phyloP scores from a whole-genome alignment of 2,113 vertebrate genomes.

The Sarotherodon lohbergeri region DNA sequence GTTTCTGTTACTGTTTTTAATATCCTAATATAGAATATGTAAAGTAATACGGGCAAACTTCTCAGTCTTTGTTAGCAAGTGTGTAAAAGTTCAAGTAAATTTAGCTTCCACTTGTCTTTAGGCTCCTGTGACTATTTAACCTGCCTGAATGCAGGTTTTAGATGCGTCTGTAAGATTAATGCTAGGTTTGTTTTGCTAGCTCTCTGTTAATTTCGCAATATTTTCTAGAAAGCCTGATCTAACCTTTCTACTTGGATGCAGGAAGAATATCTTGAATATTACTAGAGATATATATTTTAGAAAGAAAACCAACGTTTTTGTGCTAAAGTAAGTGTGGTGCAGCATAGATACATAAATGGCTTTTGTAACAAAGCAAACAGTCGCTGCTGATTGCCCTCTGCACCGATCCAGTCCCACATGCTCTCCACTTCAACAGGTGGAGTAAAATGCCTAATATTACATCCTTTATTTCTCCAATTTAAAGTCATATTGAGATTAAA shows the following conservation, averaged over 20 bases:
- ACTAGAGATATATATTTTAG: fast-evolving
- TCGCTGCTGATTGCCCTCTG: not conserved
- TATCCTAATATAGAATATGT: not conserved
- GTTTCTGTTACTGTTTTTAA: not conserved
- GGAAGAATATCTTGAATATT: not conserved
- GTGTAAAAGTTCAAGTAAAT: not conserved
- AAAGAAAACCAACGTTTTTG: not conserved
- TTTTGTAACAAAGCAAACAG: not conserved
- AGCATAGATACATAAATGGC: not conserved
- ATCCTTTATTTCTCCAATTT: not conserved
- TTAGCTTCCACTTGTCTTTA: not conserved
- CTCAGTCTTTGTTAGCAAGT: not conserved
- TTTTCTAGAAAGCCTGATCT: not conserved
- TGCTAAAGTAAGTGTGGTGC: fast-evolving
- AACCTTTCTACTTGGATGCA: not conserved
- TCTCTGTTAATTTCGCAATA: not conserved
- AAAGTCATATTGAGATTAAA: not conserved
- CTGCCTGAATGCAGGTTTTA: not conserved
- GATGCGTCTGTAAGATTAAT: fast-evolving
- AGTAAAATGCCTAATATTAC: not conserved
- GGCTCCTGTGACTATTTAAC: not conserved
- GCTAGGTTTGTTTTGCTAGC: not conserved
- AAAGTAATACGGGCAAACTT: fast-evolving
- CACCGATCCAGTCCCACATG: not conserved
- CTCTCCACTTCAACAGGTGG: fast-evolving